phyloP scores from a whole-genome alignment of 2,888 invertebrate genomes.

The Heterodera filipjevi region DNA sequence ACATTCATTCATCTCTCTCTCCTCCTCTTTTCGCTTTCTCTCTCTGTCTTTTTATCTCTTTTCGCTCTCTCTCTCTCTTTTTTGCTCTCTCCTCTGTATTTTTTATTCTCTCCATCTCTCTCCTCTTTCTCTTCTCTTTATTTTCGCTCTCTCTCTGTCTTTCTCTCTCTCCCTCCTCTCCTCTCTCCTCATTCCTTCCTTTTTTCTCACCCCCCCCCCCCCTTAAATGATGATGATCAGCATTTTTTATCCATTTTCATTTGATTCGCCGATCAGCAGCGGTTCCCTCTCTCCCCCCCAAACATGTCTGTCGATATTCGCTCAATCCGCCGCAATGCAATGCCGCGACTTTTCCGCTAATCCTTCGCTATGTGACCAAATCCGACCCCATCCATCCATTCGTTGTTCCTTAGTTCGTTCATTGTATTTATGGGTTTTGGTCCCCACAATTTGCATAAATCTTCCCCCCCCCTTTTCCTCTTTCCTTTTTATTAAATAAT shows the following conservation, averaged over 20 bases:
- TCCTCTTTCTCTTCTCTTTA: no score
- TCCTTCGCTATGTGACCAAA: neutral
- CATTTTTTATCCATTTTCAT: neutral
- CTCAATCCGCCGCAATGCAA: conserved; percentile 3
- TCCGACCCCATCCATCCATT: neutral
- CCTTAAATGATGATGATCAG: neutral
- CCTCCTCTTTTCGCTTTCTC: no score
- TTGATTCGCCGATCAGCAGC: neutral
- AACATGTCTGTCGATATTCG: conserved; percentile 9
- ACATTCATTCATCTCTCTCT: no score
- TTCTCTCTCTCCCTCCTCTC: no score
- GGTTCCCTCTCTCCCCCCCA: neutral
- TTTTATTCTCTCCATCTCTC: no score
- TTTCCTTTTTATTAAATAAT: neutral
- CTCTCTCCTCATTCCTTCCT: no score
- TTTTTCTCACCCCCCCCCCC: no score
- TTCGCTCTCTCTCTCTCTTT: no score
- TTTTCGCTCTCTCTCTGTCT: no score
- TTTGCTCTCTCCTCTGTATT: no score
- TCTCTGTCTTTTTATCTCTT: no score
- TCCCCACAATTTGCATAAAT: neutral
- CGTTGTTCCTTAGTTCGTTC: neutral
- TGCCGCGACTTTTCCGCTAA: conserved; percentile 12
- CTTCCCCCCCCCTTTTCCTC: neutral
- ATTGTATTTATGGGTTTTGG: neutral